phyloP scores from a whole-genome alignment of 2,113 vertebrate genomes.

The Tinamus guttatus region DNA sequence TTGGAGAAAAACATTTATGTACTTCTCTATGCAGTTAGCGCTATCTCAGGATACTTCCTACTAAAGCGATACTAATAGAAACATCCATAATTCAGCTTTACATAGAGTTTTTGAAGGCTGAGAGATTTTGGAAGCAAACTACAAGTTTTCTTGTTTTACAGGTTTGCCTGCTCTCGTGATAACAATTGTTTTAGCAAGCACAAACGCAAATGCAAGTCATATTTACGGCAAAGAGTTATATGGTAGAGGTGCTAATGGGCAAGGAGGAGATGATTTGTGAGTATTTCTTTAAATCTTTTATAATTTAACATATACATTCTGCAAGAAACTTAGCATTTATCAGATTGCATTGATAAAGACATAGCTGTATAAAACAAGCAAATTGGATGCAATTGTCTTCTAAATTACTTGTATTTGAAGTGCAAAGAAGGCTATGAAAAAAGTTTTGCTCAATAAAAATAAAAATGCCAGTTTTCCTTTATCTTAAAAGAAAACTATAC shows the following conservation, averaged over 20 bases:
- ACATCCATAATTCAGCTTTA: background rate
- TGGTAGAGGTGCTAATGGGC: slow-evolving; percentile 62
- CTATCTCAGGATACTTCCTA: background rate
- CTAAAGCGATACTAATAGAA: background rate
- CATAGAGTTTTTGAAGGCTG: background rate
- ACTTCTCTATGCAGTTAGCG: background rate
- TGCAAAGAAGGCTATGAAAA: background rate
- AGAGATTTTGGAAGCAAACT: background rate
- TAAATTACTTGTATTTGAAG: background rate
- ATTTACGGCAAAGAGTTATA: slow-evolving; percentile 84
- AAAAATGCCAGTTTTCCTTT: background rate
- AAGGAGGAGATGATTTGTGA: slow-evolving; percentile 89
- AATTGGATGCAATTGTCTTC: background rate
- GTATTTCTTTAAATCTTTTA: slow-evolving; percentile 67
- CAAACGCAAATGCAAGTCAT: slow-evolving; percentile 66
- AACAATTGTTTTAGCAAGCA: slow-evolving; percentile 83
- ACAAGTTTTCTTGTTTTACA: slow-evolving; percentile 68
- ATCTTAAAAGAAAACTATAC: background rate
- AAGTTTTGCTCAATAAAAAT: background rate
- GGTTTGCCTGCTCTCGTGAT: slow-evolving; percentile 91
- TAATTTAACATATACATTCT: background rate
- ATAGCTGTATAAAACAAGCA: background rate
- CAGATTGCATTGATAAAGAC: background rate
- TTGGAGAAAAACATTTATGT: background rate
- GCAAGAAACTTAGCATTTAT: background rate